Percentiles rank a stretch among this genome's conserved stretches.
phyloP scores from a whole-genome alignment of 1,140 invertebrate genomes.

The Drosophila watanabei region DNA sequence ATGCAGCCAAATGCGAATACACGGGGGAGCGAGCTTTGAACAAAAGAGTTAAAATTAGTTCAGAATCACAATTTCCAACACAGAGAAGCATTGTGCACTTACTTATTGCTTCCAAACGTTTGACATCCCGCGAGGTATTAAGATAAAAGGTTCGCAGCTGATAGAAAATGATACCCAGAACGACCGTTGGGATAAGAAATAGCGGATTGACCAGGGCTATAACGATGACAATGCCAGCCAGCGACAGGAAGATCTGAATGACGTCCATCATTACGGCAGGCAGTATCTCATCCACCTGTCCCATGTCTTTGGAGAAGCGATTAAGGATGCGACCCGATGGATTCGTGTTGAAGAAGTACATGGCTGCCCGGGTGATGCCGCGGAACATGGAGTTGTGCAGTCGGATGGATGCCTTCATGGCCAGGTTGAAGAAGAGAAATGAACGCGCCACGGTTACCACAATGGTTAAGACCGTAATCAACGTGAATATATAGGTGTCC shows the following conservation, averaged over 20 bases:
- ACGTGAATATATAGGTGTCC: slow-evolving; percentile 86
- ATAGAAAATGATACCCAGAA: slow-evolving; percentile 91
- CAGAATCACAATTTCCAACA: background rate
- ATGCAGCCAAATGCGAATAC: slow-evolving; percentile 95
- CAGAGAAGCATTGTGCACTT: slow-evolving; percentile 85
- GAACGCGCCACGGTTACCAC: slow-evolving; percentile 87
- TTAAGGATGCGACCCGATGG: slow-evolving; percentile 91
- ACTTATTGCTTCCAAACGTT: slow-evolving; percentile 96
- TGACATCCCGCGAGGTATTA: slow-evolving; percentile 93
- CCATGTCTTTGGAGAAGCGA: slow-evolving; percentile 95
- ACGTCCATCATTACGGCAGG: slow-evolving; percentile 92
- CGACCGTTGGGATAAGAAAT: slow-evolving; percentile 90
- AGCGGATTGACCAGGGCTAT: slow-evolving; percentile 92
- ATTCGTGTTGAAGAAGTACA: slow-evolving; percentile 94
- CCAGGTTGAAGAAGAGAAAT: slow-evolving; percentile 89
- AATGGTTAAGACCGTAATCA: slow-evolving; percentile 88
- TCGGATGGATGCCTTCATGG: slow-evolving; percentile 90
- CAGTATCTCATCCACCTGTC: slow-evolving; percentile 93
- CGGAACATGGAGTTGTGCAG: slow-evolving; percentile 93
- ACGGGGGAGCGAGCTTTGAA: slow-evolving; percentile 91
- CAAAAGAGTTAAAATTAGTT: background rate
- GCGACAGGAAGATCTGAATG: slow-evolving; percentile 90
- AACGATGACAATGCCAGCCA: slow-evolving; percentile 92
- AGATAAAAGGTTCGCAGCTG: slow-evolving; percentile 92
- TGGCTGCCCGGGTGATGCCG: slow-evolving; percentile 90